Conservation (phyloP, 2,113 vertebrate genomes). For the Rhabdomys dilectus region DNA sequence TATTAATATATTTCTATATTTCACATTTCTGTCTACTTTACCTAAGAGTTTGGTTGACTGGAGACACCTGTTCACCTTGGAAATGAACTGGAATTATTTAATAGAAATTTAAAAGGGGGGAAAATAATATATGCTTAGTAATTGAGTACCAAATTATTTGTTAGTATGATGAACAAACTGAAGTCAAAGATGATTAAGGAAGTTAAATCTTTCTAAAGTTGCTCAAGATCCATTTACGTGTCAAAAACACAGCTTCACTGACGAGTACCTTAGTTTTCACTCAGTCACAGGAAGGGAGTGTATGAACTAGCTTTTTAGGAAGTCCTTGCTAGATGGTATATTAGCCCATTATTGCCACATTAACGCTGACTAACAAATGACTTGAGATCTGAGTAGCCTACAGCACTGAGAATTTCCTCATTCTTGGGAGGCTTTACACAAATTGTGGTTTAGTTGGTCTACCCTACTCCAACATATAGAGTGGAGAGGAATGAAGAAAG, state of each 20-base stretch:
- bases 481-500: neutral
- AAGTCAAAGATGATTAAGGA: neutral
- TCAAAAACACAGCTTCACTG: neutral
- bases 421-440: neutral
- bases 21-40: conserved; percentile 48
- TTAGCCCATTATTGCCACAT: neutral
- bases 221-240: neutral
- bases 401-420: conserved; percentile 10
- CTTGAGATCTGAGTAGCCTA: neutral
- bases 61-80: neutral
- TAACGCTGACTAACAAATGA: conserved; percentile 7
- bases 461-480: neutral
- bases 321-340: neutral
- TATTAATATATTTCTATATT: conserved; percentile 23
- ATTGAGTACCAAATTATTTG: neutral
- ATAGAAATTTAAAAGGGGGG: neutral
- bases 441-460: neutral
- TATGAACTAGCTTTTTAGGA: neutral
- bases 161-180: neutral
- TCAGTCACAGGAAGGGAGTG: neutral
- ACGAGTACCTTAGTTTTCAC: neutral
- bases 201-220: neutral
- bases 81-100: neutral
- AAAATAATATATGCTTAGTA: conserved; percentile 15
- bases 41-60: neutral